phyloP scores from a whole-genome alignment of 2,888 invertebrate genomes.

The Boloria euphrosyne region DNA sequence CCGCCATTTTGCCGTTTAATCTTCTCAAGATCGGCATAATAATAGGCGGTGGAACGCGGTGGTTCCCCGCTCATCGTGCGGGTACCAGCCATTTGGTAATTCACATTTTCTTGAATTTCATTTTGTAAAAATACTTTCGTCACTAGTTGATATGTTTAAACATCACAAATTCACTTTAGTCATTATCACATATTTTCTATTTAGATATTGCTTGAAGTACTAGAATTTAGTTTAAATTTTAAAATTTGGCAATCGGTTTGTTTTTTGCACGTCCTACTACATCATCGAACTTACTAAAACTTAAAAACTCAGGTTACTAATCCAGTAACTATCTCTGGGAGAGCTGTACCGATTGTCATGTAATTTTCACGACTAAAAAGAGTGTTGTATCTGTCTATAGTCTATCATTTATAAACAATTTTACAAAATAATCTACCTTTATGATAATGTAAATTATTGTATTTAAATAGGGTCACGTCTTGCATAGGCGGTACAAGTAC shows the following conservation, averaged over 20 bases:
- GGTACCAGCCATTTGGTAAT: conserved; percentile 54
- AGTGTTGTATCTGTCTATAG: too few relatives aligned
- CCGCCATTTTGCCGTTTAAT: conserved; percentile 67
- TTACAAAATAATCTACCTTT: too few relatives aligned
- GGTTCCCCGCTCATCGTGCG: conserved; percentile 77
- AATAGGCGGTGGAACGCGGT: conserved; percentile 82
- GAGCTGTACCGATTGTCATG: too few relatives aligned
- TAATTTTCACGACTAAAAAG: too few relatives aligned
- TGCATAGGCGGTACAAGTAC: too few relatives aligned
- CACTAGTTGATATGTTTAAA: conserved; percentile 5
- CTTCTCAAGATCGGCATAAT: conserved; percentile 82
- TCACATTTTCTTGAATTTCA: conserved; percentile 39
- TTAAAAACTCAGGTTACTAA: too few relatives aligned
- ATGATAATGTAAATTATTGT: too few relatives aligned
- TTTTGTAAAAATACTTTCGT: neutral
- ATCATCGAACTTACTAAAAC: too few relatives aligned
- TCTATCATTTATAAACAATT: too few relatives aligned
- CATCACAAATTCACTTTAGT: neutral
- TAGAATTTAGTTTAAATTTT: neutral
- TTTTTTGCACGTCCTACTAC: neutral
- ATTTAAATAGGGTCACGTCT: too few relatives aligned
- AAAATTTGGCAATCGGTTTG: conserved; percentile 12
- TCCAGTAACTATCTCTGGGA: too few relatives aligned
- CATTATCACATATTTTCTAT: conserved; percentile 9
- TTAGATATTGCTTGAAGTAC: conserved; percentile 2